A percentile compares a stretch with the other conserved stretches of the same genome.
Evolutionary conservation across 53 echinoderm and acorn worm genomes (phyloP).

Genomic region (Paracentrotus lividus): DNA sequence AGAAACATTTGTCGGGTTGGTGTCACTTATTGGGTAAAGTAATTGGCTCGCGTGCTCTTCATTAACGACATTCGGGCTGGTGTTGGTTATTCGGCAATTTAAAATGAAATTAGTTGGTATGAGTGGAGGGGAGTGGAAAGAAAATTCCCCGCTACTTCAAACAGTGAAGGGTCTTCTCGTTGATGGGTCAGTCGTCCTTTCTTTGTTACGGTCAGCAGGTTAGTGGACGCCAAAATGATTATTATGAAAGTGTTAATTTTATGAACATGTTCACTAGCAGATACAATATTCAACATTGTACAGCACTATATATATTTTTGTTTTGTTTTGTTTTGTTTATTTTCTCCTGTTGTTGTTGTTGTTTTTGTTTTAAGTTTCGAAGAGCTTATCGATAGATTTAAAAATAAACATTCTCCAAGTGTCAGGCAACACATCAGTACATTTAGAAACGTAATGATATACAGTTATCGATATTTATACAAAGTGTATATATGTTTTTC

Average conservation of each 20-base stretch:
- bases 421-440: too few species aligned
- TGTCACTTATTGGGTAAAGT: slow-evolving; percentile 16
- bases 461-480: too few species aligned
- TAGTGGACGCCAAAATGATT: too few species aligned
- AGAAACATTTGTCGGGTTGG: slow-evolving; percentile 28
- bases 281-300: too few species aligned
- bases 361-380: too few species aligned
- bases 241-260: background rate
- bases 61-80: slow-evolving; percentile 48
- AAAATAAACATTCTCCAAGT: too few species aligned
- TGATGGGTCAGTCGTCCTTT: background rate
- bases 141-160: background rate
- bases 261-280: background rate
- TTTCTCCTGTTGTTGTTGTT: too few species aligned
- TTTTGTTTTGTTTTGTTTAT: too few species aligned
- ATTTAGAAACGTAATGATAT: too few species aligned
- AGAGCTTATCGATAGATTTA: too few species aligned
- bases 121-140: slow-evolving; percentile 29
- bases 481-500: too few species aligned
- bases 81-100: slow-evolving; percentile 56
- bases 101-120: background rate
- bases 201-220: background rate
- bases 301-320: too few species aligned
- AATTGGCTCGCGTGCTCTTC: slow-evolving; percentile 65
- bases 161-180: background rate